Evolutionary conservation across 2,113 vertebrate species (phyloP).

Genomic region (Cricetomys ansorgei): DNA sequence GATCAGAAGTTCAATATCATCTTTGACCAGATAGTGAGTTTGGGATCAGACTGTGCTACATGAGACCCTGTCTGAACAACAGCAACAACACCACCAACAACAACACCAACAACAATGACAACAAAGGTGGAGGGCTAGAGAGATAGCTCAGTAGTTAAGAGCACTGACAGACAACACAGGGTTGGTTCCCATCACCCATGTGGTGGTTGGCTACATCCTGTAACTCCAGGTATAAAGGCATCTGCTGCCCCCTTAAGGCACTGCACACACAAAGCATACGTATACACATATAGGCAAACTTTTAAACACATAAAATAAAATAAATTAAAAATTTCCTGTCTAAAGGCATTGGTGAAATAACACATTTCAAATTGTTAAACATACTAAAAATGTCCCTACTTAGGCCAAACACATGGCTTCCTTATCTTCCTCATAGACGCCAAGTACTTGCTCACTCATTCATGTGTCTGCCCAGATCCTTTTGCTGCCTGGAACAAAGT

Average conservation of each 20-base stretch:
- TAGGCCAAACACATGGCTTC: neutral
- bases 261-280: neutral
- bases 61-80: neutral
- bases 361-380: neutral
- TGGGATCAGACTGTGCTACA: neutral
- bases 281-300: neutral
- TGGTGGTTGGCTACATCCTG: neutral
- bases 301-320: neutral
- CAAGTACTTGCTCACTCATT: neutral
- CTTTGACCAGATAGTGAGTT: neutral
- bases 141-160: too few relatives aligned
- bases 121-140: too few relatives aligned
- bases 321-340: neutral
- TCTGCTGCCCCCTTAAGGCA: too few relatives aligned
- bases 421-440: neutral
- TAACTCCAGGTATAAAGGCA: neutral
- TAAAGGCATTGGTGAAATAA: neutral
- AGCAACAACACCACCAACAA: too few relatives aligned
- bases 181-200: neutral
- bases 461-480: fast-evolving
- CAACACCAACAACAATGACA: too few relatives aligned
- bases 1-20: neutral
- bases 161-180: neutral
- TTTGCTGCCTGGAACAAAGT: neutral
- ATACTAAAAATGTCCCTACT: neutral